Evolutionary conservation across 2,113 vertebrate species (phyloP), one percentile per base, ranked within the genome.

Genomic region (Odontophorus gujanensis): DNA sequence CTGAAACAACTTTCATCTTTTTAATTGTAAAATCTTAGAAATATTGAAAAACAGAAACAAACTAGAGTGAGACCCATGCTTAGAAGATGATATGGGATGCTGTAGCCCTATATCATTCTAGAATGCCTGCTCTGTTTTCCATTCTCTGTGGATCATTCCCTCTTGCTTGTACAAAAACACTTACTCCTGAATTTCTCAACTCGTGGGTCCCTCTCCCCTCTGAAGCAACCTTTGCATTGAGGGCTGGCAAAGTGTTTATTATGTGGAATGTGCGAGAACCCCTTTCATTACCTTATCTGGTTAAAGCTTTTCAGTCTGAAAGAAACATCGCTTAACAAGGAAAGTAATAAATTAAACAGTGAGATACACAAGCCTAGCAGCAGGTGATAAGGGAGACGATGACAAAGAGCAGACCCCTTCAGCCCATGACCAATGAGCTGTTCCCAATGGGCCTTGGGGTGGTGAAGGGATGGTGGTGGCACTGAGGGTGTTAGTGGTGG

Each of bases 371-470:
- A 84, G 79, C 2, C 66, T 36, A 17, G 7, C 84, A 65, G 78
- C 66, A 17, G 81, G 87, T 4, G 32, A 5, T 78, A 26, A 67
- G 25, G 36, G 30, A 81, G 53, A 76, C 38, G 74, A 55, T 30
- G 30, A 16, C 21, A 11, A 15, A 45, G 40, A 19, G 2, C 59
- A 25, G 50, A 20, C 1, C 42, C 43, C 32, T 55, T 19, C 18
- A 24, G 76, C 5, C 28, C 0, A 36, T 15, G 40, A 1, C 2
- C 19, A 2, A 4, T 18, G 16, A 26, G 30, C 57, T 18, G 14
- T 82, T 47, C 61, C 59, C 2, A 2, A 4, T 16, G 13, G 24
- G 26, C 57, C 18, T 8, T 19, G 8, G 9, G 47, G 36, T 62
- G 36, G 14, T 38, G 59, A 53, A 53, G 55, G 16, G 30, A 32